Conservation (phyloP, 2,888 invertebrate genomes). For the Galerucella calmariensis region DNA sequence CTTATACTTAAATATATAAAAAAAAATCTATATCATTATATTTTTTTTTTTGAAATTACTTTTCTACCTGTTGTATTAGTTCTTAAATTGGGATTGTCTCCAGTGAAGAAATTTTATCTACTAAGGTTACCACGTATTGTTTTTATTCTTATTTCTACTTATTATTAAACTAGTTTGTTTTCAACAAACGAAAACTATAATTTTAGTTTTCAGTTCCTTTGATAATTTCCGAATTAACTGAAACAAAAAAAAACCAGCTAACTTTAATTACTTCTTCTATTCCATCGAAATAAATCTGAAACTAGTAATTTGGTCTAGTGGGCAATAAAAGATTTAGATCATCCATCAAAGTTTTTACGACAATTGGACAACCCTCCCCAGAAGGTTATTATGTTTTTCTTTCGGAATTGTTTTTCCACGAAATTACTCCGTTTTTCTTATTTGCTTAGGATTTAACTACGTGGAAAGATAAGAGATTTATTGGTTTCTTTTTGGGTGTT, state of each 20-base stretch:
- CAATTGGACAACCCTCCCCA: constrained; percentile 57
- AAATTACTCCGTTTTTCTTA: constrained; percentile 48
- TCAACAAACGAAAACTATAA: too few relatives aligned
- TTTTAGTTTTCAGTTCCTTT: neutral
- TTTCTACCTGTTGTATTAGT: too few relatives aligned
- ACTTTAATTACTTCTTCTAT: constrained; percentile 9
- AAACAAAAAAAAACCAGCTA: neutral
- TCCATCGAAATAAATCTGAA: constrained; percentile 37
- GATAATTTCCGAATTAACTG: neutral
- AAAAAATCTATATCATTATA: too few relatives aligned
- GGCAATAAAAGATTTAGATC: constrained; percentile 56
- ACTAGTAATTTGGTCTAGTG: constrained; percentile 50
- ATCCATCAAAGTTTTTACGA: constrained; percentile 57
- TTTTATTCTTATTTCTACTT: too few relatives aligned
- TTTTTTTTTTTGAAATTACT: too few relatives aligned
- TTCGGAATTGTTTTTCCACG: constrained; percentile 51
- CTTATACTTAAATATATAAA: too few relatives aligned
- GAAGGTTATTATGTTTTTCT: constrained; percentile 53
- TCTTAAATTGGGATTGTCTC: too few relatives aligned
- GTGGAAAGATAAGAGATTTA: constrained; percentile 27
- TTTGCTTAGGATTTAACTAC: constrained; percentile 29
- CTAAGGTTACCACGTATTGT: too few relatives aligned
- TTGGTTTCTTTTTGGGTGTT: constrained; percentile 1
- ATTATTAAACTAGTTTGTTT: too few relatives aligned
- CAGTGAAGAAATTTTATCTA: too few relatives aligned